Evolutionary conservation across 2,797 vertebrate species (phyloP).

Genomic region (Furcifer pardalis): DNA sequence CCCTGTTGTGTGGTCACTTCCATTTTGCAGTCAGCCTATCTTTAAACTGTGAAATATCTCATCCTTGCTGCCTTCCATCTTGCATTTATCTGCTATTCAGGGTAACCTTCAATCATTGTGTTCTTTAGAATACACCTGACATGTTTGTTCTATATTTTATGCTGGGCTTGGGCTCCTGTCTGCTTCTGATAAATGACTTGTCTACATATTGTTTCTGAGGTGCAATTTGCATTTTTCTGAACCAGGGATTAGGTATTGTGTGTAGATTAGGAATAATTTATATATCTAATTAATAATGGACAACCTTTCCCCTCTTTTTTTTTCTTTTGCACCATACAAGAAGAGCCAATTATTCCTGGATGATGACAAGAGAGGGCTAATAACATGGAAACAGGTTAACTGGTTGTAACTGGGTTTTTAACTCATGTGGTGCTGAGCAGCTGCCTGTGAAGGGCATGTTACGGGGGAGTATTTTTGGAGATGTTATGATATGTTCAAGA

Average conservation of each 20-base stretch:
- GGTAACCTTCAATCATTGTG: constrained; percentile 56
- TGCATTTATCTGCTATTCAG: constrained; percentile 47
- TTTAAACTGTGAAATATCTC: constrained; percentile 41
- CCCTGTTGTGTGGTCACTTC: constrained; percentile 4
- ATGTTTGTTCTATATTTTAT: constrained; percentile 72
- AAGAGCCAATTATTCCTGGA: constrained; percentile 46
- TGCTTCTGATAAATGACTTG: constrained; percentile 73
- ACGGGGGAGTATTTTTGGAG: neutral
- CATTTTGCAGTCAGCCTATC: constrained; percentile 19
- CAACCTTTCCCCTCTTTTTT: constrained; percentile 54
- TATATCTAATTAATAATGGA: constrained; percentile 77
- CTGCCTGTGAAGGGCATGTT: neutral
- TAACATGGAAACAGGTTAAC: constrained; percentile 52
- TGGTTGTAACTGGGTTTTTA: constrained; percentile 44
- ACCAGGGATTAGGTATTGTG: constrained; percentile 68
- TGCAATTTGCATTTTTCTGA: constrained; percentile 75
- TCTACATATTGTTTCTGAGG: constrained; percentile 76
- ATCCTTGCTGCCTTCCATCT: constrained; percentile 29
- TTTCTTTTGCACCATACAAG: constrained; percentile 67
- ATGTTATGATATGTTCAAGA: neutral
- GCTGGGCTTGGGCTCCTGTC: constrained; percentile 59
- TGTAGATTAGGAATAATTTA: constrained; percentile 82
- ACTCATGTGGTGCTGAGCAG: constrained; percentile 41
- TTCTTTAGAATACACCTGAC: constrained; percentile 63
- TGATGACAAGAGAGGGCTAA: constrained; percentile 63